Conservation (phyloP, 2,797 vertebrate genomes). For the Rhadinocentrus ornatus region DNA sequence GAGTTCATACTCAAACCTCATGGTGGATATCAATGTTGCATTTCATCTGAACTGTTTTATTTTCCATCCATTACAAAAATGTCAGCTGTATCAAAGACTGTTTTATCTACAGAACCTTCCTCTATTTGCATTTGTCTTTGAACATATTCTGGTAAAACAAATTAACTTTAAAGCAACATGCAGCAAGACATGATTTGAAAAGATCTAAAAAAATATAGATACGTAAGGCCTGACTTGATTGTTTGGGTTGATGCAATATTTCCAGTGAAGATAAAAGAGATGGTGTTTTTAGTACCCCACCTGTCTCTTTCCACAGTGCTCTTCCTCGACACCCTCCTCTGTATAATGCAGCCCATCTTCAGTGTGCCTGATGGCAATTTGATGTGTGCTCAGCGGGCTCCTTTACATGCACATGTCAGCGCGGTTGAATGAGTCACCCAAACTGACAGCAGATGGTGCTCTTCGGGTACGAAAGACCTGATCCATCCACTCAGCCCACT, state of each 20-base stretch:
- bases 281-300: slow-evolving; percentile 41
- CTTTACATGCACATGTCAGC: slow-evolving; percentile 69
- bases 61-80: slow-evolving; percentile 42
- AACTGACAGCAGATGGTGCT: slow-evolving; percentile 88
- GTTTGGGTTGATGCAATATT: slow-evolving; percentile 36
- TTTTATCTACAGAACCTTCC: neutral
- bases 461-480: slow-evolving; percentile 80
- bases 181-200: slow-evolving; percentile 25
- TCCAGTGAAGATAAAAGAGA: slow-evolving; percentile 47
- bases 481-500: slow-evolving; percentile 62
- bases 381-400: slow-evolving; percentile 70
- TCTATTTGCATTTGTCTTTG: slow-evolving; percentile 44
- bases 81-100: slow-evolving; percentile 21
- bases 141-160: slow-evolving; percentile 27
- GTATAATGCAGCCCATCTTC: slow-evolving; percentile 57
- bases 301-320: slow-evolving; percentile 37
- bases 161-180: slow-evolving; percentile 23
- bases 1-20: slow-evolving; percentile 47
- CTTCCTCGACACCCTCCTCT: slow-evolving; percentile 19
- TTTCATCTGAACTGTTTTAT: slow-evolving; percentile 38
- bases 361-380: slow-evolving; percentile 61
- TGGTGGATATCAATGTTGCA: slow-evolving; percentile 41
- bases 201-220: neutral
- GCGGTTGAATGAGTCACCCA: slow-evolving; percentile 74
- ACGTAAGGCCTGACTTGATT: slow-evolving; percentile 14